These are phyloP conservation scores for Flexamia atlantica DNA, from an alignment of 2,888 invertebrate species.

Conservation along the genomic window DNA sequence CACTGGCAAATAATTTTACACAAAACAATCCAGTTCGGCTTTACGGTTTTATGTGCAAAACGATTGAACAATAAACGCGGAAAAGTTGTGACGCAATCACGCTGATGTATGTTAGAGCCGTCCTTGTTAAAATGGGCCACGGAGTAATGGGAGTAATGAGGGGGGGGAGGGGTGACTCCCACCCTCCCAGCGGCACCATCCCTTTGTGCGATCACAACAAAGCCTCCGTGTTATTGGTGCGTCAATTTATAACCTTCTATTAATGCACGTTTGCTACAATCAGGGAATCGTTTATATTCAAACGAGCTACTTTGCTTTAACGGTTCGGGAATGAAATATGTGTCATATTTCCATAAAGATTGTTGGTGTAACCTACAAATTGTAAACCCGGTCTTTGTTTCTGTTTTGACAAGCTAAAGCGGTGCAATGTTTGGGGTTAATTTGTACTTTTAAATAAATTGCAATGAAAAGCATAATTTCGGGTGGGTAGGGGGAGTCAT, in stretches of 20 bases:
- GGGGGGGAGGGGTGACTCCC: not conserved
- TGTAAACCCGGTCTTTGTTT: no score
- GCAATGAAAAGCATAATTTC: no score
- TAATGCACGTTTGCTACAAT: constrained; percentile 22
- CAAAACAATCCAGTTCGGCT: no score
- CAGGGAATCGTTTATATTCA: not conserved
- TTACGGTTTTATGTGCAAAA: not conserved
- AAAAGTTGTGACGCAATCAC: not conserved
- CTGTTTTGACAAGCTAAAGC: no score
- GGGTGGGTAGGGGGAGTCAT: no score
- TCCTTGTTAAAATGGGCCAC: constrained; percentile 27
- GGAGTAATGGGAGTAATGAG: constrained; percentile 9
- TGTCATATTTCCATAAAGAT: not conserved
- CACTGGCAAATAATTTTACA: no score
- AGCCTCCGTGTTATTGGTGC: constrained; percentile 10
- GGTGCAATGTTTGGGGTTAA: no score
- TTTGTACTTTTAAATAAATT: no score
- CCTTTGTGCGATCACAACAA: not conserved
- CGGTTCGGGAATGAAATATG: not conserved
- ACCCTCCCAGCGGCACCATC: not conserved
- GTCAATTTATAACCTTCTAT: constrained; percentile 31
- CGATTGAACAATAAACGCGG: not conserved
- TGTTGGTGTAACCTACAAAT: no score
- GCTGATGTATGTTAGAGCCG: not conserved
- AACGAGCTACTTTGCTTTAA: constrained; percentile 9